These are phyloP conservation scores for Sprattus sprattus DNA, from an alignment of 2,113 vertebrate genomes.

Conservation along the genomic window DNA sequence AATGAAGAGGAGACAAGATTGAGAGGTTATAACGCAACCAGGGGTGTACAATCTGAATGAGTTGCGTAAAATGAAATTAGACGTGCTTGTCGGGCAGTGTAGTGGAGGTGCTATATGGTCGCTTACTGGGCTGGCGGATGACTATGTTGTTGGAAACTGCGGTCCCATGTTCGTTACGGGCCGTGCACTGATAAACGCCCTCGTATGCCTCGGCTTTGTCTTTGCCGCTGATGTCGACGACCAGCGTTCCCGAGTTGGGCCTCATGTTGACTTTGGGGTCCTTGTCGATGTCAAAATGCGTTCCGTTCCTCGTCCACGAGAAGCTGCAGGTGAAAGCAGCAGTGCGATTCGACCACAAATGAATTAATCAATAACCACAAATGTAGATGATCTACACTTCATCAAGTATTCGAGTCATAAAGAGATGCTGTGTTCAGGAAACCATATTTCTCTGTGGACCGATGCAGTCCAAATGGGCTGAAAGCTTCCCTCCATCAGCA, in stretches of 20 bases:
- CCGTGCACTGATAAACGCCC: slow-evolving; percentile 91
- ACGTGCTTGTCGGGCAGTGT: slow-evolving; percentile 12
- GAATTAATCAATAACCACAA: background rate
- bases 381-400: background rate
- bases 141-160: slow-evolving; percentile 91
- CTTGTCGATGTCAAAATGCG: slow-evolving; percentile 89
- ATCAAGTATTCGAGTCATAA: background rate
- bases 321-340: slow-evolving; percentile 71
- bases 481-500: background rate
- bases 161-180: slow-evolving; percentile 89
- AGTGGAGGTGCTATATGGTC: background rate
- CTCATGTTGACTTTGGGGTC: slow-evolving; percentile 84
- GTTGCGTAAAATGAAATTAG: background rate
- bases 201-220: slow-evolving; percentile 87
- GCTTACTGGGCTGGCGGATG: slow-evolving; percentile 88
- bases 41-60: background rate
- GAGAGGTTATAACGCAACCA: slow-evolving; percentile 25
- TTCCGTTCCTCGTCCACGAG: slow-evolving; percentile 94
- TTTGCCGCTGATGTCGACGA: slow-evolving; percentile 85
- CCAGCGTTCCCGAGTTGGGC: slow-evolving; percentile 84
- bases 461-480: background rate
- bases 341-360: background rate
- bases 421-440: background rate
- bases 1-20: slow-evolving; percentile 46
- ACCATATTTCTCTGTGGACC: background rate